phyloP scores from a whole-genome alignment of 2,113 vertebrate genomes.

The Casuarius casuarius region DNA sequence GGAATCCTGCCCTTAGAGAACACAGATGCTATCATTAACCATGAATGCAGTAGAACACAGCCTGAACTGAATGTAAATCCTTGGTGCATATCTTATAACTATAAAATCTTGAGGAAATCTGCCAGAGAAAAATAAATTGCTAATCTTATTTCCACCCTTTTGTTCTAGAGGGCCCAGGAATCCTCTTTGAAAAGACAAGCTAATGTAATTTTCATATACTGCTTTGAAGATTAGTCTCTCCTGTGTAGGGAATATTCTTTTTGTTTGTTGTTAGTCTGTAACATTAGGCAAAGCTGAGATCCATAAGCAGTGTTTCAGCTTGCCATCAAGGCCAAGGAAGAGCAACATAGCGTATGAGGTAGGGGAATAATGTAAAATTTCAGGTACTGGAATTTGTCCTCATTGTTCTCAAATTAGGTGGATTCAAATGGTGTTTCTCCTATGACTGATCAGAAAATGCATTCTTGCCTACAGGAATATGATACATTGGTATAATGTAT shows the following conservation, averaged over 20 bases:
- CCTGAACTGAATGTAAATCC: background rate
- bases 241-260: background rate
- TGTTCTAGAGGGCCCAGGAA: background rate
- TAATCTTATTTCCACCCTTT: background rate
- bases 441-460: background rate
- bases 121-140: background rate
- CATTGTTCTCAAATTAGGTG: background rate
- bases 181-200: background rate
- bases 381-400: background rate
- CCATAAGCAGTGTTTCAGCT: background rate
- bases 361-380: background rate
- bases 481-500: rapidly evolving
- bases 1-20: conserved; percentile 27
- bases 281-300: background rate
- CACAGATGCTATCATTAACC: background rate
- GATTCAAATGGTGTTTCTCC: background rate
- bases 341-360: background rate
- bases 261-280: background rate
- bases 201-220: background rate
- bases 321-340: background rate
- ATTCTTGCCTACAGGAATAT: background rate
- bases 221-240: background rate
- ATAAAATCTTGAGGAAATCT: background rate
- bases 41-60: background rate
- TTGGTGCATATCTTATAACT: background rate